Evolutionary conservation across 1,140 invertebrate genomes (phyloP).

Genomic region (Ctenoplectra terminalis): DNA sequence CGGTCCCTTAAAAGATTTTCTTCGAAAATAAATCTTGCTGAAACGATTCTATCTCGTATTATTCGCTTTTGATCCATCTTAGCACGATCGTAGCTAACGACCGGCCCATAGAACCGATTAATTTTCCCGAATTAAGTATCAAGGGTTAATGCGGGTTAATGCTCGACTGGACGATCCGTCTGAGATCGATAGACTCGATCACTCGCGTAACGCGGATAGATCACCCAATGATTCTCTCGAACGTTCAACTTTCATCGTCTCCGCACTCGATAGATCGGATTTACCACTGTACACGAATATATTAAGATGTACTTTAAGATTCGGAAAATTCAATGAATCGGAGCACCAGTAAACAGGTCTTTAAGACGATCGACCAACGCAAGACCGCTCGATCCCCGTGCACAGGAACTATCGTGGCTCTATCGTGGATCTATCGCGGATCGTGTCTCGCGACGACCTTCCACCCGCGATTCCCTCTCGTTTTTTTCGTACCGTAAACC

Average conservation of each 20-base stretch:
- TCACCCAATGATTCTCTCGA: neutral
- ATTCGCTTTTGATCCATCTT: neutral
- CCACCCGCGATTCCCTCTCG: slow-evolving; percentile 34
- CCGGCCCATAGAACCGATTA: neutral
- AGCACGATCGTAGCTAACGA: neutral
- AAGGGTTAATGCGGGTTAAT: slow-evolving; percentile 31
- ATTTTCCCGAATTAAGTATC: slow-evolving; percentile 1
- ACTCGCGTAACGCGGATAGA: slow-evolving; percentile 1
- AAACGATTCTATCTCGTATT: no score
- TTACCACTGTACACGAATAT: neutral
- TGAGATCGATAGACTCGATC: slow-evolving; percentile 4
- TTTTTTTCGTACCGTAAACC: slow-evolving; percentile 39
- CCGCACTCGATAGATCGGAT: neutral
- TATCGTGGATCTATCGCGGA: slow-evolving; percentile 25
- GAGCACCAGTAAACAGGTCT: neutral
- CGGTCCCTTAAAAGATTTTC: neutral
- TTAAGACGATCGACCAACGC: neutral
- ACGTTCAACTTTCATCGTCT: neutral
- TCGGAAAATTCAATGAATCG: neutral
- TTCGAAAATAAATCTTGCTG: neutral
- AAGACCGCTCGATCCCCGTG: neutral
- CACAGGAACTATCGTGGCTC: no score
- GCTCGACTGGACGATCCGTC: slow-evolving; percentile 7
- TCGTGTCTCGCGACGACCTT: slow-evolving; percentile 39
- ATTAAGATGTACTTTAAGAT: no score